Evolutionary conservation across 2,888 invertebrate species (phyloP).

Genomic region (Lasioglossum leucozonium): DNA sequence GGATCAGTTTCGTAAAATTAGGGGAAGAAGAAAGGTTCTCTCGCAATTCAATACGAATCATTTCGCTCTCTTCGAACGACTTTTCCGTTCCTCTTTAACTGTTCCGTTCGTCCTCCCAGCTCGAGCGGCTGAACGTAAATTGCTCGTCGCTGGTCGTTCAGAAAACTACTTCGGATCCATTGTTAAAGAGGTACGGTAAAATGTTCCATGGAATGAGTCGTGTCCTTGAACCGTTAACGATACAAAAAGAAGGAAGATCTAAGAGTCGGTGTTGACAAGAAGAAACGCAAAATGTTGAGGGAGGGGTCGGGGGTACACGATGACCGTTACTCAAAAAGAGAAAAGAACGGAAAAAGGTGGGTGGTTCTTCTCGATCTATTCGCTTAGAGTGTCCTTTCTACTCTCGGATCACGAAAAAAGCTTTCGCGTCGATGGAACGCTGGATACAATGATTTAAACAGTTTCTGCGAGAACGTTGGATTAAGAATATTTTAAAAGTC

Average conservation of each 20-base stretch:
- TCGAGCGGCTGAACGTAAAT: neutral
- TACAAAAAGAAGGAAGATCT: conserved; percentile 38
- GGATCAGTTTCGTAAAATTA: conserved; percentile 36
- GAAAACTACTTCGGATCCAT: neutral
- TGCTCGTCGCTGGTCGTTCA: neutral
- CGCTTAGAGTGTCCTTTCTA: conserved; percentile 26
- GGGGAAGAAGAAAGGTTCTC: conserved; percentile 30
- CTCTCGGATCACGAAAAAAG: conserved; percentile 55
- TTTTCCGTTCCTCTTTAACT: conserved; percentile 21
- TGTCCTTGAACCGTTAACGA: conserved; percentile 25
- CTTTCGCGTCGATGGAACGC: conserved; percentile 28
- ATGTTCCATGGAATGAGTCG: conserved; percentile 76
- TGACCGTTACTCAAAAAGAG: neutral
- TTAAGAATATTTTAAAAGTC: conserved; percentile 75
- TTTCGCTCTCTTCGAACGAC: neutral
- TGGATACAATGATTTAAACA: conserved; percentile 63
- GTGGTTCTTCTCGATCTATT: neutral
- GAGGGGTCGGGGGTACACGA: neutral
- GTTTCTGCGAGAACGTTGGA: conserved; percentile 68
- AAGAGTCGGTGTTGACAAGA: conserved; percentile 9
- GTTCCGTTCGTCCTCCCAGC: neutral
- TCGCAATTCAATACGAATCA: conserved; percentile 42
- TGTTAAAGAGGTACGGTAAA: conserved; percentile 55
- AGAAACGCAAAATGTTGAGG: conserved; percentile 9
- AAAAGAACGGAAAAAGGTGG: neutral